Base-by-base conservation (phyloP, 2,113 vertebrate genomes). In the Dicentrarchus labrax region DNA sequence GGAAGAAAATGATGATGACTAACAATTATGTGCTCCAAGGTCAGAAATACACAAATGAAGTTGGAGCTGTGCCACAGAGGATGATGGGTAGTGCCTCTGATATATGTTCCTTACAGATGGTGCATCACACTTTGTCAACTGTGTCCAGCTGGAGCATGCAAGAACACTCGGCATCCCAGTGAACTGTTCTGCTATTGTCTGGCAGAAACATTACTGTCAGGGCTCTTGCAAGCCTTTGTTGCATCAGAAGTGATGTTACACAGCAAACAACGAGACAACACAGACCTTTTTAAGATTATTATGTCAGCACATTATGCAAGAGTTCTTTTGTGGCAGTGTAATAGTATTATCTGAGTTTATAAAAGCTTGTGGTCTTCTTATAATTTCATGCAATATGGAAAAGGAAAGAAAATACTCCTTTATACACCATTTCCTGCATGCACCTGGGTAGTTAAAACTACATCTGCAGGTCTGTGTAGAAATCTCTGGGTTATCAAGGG, bases 11-110 rank as follows among this genome's bases (percentile, higher is more conserved):
- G 68, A 89, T 87, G 82, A 90, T 91, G 93, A 91, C 79, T 92
- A 90, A 95, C 83, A 89, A 89, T 86, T 85, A 71, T 85, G 85
- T 65, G 89, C 90, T 91, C 76, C 88, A 90, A 93, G 91, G 91
- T 93, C 86, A 87, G 82, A 88, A 86, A 85, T 89, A 77, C 84
- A 84, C 77, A 89, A 90, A 92, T 84, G 69, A 72, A 88, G 75
- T 66, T 83, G 89, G 86, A 91, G 68, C 70, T 12, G 47, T 66
- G 84, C 82, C 86, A 88, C 70, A 45, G 59, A 64, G 62, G 64
- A 88, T 90, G 84, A 89, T 78, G 89, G 86, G 54, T 82, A 59
- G 54, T 2, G n/a, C 78, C 36, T 77, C 60, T 88, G 85, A 93
- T 91, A 50, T 86, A 88, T 83, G 84, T 75, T 83, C 64, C 83